Evolutionary conservation across 2,797 vertebrate species (phyloP).

Genomic region (Spinus pinus): DNA sequence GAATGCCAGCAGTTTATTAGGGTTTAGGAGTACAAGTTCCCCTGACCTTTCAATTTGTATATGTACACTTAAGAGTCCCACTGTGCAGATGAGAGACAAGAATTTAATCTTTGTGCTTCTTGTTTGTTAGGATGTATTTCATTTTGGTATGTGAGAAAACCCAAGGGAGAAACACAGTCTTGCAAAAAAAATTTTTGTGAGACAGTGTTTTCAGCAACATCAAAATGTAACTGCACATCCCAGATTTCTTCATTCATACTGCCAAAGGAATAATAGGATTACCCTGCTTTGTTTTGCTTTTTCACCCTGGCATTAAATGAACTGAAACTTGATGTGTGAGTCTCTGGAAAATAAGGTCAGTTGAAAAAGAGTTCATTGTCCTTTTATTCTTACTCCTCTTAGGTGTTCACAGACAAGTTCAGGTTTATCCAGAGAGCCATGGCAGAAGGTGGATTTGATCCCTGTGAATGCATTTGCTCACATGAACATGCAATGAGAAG

Average conservation of each 20-base stretch:
- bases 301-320: slow-evolving; percentile 26
- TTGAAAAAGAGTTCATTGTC: slow-evolving; percentile 43
- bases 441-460: slow-evolving; percentile 97
- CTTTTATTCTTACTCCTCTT: slow-evolving; percentile 40
- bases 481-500: slow-evolving; percentile 96
- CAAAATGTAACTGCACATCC: neutral
- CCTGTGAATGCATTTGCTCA: slow-evolving; percentile 96
- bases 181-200: neutral
- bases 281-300: slow-evolving; percentile 47
- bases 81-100: neutral
- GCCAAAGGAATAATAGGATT: slow-evolving; percentile 63
- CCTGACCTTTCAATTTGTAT: neutral
- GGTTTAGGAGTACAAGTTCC: neutral
- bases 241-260: slow-evolving; percentile 46
- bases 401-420: slow-evolving; percentile 65
- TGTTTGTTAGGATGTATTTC: slow-evolving; percentile 1
- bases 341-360: slow-evolving; percentile 46
- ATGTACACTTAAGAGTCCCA: neutral
- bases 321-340: slow-evolving; percentile 42
- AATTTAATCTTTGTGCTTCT: neutral
- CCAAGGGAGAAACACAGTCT: neutral
- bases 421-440: slow-evolving; percentile 76
- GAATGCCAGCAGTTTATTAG: neutral
- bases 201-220: slow-evolving; percentile 2
- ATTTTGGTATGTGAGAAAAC: neutral